phyloP scores from a whole-genome alignment of 2,113 vertebrate species.

The Damaliscus lunatus region DNA sequence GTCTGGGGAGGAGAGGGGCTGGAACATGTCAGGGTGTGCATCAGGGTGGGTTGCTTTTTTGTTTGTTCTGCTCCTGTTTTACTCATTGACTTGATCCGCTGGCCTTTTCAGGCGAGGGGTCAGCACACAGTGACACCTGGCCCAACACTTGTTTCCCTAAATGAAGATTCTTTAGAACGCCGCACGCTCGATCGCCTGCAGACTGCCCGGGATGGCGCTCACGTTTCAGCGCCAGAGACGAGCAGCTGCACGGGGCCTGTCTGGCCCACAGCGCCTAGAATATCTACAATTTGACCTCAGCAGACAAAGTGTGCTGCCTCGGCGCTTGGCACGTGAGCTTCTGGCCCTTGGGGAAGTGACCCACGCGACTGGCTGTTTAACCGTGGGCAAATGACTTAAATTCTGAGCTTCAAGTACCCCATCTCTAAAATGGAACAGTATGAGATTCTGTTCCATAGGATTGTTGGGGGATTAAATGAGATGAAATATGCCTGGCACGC shows the following conservation, averaged over 20 bases:
- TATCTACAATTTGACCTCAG: neutral
- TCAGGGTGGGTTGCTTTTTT: neutral
- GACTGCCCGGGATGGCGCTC: neutral
- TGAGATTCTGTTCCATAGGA: neutral
- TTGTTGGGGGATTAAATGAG: neutral
- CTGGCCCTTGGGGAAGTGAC: too few relatives aligned
- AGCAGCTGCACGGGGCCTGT: neutral
- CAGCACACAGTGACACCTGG: neutral
- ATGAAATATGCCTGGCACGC: neutral
- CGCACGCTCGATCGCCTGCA: rapidly evolving
- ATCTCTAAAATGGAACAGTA: rapidly evolving
- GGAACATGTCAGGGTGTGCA: neutral
- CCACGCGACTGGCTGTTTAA: neutral
- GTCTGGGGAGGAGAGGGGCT: neutral
- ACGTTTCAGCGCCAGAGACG: rapidly evolving
- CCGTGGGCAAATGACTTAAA: neutral
- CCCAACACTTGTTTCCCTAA: neutral
- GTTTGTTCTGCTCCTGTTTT: neutral
- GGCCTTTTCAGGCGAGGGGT: neutral
- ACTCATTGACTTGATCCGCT: neutral
- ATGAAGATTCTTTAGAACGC: neutral
- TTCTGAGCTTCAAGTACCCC: neutral
- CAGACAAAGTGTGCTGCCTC: neutral
- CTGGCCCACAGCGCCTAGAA: rapidly evolving
- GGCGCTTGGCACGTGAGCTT: neutral